Conservation (phyloP, 1,140 invertebrate genomes). For the Melanaphis sacchari region DNA sequence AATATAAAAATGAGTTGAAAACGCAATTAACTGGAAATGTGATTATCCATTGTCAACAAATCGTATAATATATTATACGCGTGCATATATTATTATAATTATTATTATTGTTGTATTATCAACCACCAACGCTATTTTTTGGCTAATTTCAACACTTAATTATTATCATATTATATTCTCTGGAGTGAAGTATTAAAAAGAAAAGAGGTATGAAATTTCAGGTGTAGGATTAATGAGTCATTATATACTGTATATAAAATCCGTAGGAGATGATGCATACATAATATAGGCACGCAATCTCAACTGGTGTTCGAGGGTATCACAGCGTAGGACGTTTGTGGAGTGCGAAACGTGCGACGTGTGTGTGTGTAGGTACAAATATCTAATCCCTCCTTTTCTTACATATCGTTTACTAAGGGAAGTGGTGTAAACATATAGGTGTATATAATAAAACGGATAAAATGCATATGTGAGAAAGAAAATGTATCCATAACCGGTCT, state of each 20-base stretch:
- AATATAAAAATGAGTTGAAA: neutral
- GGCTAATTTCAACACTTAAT: neutral
- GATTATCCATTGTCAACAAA: neutral
- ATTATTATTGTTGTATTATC: neutral
- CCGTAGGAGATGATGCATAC: neutral
- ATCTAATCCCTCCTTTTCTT: neutral
- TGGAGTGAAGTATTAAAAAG: neutral
- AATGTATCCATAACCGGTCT: constrained; percentile 45
- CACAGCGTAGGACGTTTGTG: constrained; percentile 18
- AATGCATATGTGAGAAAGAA: neutral
- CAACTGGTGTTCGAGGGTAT: neutral
- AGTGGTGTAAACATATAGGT: neutral
- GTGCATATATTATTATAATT: neutral
- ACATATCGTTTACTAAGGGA: neutral
- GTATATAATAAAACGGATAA: neutral
- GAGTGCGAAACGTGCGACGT: neutral
- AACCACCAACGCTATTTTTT: neutral
- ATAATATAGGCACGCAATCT: neutral
- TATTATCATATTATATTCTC: neutral
- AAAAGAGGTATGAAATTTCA: neutral
- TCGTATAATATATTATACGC: neutral
- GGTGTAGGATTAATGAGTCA: constrained; percentile 21
- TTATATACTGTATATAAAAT: neutral
- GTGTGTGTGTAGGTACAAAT: neutral
- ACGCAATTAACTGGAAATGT: neutral